Base-by-base conservation (phyloP, 2,888 invertebrate species). In the Timandra comae region DNA sequence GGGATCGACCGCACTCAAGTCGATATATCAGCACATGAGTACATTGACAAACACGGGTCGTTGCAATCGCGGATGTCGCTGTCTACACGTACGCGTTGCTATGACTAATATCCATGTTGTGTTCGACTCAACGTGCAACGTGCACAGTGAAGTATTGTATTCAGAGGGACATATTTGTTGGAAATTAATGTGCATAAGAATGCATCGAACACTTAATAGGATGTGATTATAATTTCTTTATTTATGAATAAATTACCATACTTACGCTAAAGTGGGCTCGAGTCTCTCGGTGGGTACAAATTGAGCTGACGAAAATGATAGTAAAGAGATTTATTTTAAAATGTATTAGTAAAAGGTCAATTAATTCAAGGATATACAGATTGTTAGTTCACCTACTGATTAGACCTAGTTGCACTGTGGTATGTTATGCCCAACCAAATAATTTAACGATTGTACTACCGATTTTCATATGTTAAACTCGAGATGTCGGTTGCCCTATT, bases 11-110 rank as follows among this genome's bases (percentile, higher is more conserved):
- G 16, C 3, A 49, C 58, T n/a, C n/a, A n/a, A 44, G 60, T 52
- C 64, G 53, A 72, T 78, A 69, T 69, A 73, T 78, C 73, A 69
- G 42, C 12, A 43, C 45, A 62, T 30, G 24, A 27, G 30, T 33
- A 68, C 68, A 71, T 70, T 74, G 79, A 78, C 77, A 77, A 76
- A 78, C 73, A 72, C 63, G 65, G 61, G 56, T 57, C 63, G 52
- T 61, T 65, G 69, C 70, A 64, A 69, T 69, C 70, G 65, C 73
- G 72, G 76, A 76, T 67, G 70, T 67, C 56, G 56, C 65, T 71
- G 76, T 77, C 77, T 63, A 49, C 71, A 56, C 70, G 70, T 74
- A 73, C 74, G 72, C 58, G 76, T 65, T 48, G 67, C 58, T 48
- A 71, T 79, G 77, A 78, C 58, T 73, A 69, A 78, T 76, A 68